phyloP scores from a whole-genome alignment of 64 coral and sea anemone genomes.

The Actinia tenebrosa region DNA sequence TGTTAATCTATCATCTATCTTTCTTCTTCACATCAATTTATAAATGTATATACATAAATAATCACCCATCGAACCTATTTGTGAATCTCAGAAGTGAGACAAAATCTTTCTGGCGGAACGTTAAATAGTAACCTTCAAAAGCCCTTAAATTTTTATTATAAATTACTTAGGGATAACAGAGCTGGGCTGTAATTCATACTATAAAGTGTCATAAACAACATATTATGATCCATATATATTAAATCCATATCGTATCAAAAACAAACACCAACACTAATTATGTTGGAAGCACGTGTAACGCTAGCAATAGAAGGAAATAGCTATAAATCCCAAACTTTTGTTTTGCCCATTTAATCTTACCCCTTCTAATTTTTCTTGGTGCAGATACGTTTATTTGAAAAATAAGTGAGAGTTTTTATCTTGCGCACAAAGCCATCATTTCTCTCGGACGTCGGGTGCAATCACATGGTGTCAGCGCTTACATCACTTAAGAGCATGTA shows the following conservation, averaged over 20 bases:
- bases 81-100: not conserved
- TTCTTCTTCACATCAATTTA: not conserved
- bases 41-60: not conserved
- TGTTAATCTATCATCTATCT: not conserved
- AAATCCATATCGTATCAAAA: not conserved
- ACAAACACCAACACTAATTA: not conserved
- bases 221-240: too few relatives aligned
- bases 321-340: not conserved
- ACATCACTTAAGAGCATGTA: constrained; percentile 19
- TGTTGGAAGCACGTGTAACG: not conserved
- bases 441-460: not conserved
- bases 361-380: not conserved
- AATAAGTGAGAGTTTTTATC: too few relatives aligned
- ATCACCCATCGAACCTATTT: not conserved
- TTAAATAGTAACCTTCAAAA: not conserved
- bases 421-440: not conserved
- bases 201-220: too few relatives aligned
- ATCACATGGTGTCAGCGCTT: not conserved
- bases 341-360: not conserved
- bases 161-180: too few relatives aligned
- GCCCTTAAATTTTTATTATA: too few relatives aligned
- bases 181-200: too few relatives aligned
- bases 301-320: not conserved
- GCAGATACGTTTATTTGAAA: too few relatives aligned
- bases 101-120: not conserved